phyloP scores from a whole-genome alignment of 2,113 vertebrate genomes.

The Cephalopholis sonnerati region DNA sequence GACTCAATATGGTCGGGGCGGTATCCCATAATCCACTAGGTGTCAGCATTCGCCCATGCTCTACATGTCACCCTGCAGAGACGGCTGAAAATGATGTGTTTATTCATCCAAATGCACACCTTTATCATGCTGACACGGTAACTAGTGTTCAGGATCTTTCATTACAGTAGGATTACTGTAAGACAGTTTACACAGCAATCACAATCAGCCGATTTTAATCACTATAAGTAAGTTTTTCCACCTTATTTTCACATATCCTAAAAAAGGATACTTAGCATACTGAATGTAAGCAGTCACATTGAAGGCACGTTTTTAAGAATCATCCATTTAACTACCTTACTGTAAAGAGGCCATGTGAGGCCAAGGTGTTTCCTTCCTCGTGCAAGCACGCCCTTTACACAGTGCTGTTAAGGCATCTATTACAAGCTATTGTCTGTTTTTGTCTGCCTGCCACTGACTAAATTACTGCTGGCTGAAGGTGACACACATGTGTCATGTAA shows the following conservation, averaged over 20 bases:
- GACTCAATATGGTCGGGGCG: fast-evolving
- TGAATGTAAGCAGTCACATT: background rate
- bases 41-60: conserved; percentile 65
- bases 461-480: conserved; percentile 14
- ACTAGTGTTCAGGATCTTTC: background rate
- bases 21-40: conserved; percentile 63
- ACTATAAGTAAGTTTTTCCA: background rate
- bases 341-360: background rate
- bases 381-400: background rate
- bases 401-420: conserved; percentile 3
- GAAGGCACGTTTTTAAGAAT: background rate
- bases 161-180: background rate
- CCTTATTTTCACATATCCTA: background rate
- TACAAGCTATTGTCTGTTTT: background rate
- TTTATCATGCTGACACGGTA: background rate
- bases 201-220: background rate
- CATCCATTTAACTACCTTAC: background rate
- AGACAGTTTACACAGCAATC: background rate
- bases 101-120: background rate
- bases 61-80: background rate
- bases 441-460: conserved; percentile 18
- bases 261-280: background rate
- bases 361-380: background rate
- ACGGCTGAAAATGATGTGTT: background rate
- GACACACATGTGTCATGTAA: conserved; percentile 39